Percentiles rank a stretch among this genome's conserved stretches.
Evolutionary conservation across 2,113 vertebrate genomes (phyloP).

Genomic region (Petroica traversi): DNA sequence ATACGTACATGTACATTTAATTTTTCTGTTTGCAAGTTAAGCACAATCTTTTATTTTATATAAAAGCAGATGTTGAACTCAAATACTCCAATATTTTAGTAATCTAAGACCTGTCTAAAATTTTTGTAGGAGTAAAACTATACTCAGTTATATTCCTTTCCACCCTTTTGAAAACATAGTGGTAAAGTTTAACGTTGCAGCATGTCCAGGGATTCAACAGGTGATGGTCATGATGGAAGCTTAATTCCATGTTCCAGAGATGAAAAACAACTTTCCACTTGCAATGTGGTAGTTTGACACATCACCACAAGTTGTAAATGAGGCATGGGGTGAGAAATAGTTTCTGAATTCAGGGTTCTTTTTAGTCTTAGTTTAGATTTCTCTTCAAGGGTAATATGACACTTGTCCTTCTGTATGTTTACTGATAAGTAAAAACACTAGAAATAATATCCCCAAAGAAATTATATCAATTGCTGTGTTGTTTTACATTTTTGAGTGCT

Average conservation of each 20-base stretch:
- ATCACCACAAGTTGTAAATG: not conserved
- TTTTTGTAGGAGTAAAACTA: not conserved
- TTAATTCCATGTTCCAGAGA: not conserved
- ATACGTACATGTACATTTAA: not conserved
- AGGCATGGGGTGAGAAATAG: not conserved
- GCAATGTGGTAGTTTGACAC: not conserved
- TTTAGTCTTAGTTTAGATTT: not conserved
- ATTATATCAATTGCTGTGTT: not conserved
- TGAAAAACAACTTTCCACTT: not conserved
- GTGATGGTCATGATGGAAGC: not conserved
- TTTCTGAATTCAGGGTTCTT: not conserved
- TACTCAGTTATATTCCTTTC: not conserved
- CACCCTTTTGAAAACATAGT: not conserved
- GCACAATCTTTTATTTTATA: not conserved
- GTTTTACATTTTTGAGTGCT: not conserved
- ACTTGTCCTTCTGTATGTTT: not conserved
- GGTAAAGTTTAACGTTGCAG: not conserved
- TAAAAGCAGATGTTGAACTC: rapidly evolving
- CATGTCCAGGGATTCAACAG: not conserved
- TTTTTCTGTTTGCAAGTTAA: not conserved
- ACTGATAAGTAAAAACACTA: not conserved
- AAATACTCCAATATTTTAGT: not conserved
- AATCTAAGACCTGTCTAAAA: not conserved
- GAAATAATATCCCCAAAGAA: not conserved
- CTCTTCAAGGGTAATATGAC: not conserved